A percentile compares a stretch with the other conserved stretches of the same genome.
Evolutionary conservation across 2,888 invertebrate genomes (phyloP).

Genomic region (Netelia fuscicornis): DNA sequence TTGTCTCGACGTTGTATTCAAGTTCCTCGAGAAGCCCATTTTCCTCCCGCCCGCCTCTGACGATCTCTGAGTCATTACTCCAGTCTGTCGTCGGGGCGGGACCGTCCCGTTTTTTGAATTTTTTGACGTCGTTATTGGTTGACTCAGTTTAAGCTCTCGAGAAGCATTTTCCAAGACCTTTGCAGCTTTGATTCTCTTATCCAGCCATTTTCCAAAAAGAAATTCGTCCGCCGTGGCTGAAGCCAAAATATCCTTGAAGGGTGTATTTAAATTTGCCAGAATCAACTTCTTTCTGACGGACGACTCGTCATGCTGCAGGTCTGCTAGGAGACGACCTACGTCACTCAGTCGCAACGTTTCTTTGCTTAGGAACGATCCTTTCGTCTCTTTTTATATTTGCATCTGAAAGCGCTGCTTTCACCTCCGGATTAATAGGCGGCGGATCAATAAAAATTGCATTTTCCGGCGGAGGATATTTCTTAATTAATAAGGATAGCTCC

Average conservation of each 20-base stretch:
- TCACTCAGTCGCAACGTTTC: too few species aligned
- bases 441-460: slow-evolving; percentile 42
- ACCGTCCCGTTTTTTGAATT: slow-evolving; percentile 56
- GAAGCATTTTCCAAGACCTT: slow-evolving; percentile 38
- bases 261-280: slow-evolving; percentile 27
- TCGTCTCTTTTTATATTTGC: too few species aligned
- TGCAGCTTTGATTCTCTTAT: slow-evolving; percentile 57
- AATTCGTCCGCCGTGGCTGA: slow-evolving; percentile 45
- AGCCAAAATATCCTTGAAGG: slow-evolving; percentile 49
- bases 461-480: slow-evolving; percentile 39
- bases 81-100: slow-evolving; percentile 41
- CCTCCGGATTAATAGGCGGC: slow-evolving; percentile 40
- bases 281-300: background rate
- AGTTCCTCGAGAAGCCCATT: background rate
- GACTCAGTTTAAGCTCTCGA: slow-evolving; percentile 19
- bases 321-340: too few species aligned
- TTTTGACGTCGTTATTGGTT: slow-evolving; percentile 3
- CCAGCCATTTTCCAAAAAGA: slow-evolving; percentile 56
- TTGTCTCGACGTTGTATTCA: background rate
- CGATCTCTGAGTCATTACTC: background rate
- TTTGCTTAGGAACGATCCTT: too few species aligned
- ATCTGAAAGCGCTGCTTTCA: too few species aligned
- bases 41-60: background rate
- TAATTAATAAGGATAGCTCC: slow-evolving; percentile 20
- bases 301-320: too few species aligned